Conservation (phyloP, 2,113 vertebrate genomes). For the Ia io region DNA sequence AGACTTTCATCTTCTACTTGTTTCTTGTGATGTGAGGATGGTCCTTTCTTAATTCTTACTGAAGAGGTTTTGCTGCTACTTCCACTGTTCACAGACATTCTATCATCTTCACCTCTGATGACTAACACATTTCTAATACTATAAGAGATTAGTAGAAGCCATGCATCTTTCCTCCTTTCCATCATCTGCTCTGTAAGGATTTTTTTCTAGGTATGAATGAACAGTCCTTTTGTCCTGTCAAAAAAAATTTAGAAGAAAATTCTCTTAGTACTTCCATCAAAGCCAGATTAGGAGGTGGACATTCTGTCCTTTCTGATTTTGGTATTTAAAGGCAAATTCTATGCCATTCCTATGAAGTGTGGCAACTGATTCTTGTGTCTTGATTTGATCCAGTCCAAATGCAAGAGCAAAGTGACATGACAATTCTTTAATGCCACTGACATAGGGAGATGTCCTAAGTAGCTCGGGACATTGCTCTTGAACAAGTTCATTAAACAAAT, state of each 20-base stretch:
- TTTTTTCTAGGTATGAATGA: conserved; percentile 96
- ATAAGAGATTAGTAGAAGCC: conserved; percentile 98
- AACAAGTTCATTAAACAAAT: conserved; percentile 98
- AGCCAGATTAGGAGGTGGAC: background rate
- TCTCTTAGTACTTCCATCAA: too few relatives aligned
- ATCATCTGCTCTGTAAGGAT: conserved; percentile 98
- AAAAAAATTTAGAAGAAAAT: background rate
- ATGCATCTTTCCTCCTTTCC: conserved; percentile 96
- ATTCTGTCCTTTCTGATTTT: background rate
- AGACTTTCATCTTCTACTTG: conserved; percentile 96
- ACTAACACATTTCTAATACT: conserved; percentile 91
- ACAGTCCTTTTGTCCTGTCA: background rate
- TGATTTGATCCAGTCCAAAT: conserved; percentile 98
- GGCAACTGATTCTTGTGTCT: conserved; percentile 97
- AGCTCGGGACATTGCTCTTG: conserved; percentile 98
- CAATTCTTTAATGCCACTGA: conserved; percentile 98
- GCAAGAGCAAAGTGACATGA: conserved; percentile 97
- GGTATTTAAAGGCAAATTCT: background rate
- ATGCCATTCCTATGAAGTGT: conserved; percentile 91
- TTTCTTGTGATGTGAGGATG: conserved; percentile 94
- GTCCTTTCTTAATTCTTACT: conserved; percentile 96
- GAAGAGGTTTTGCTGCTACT: conserved; percentile 96
- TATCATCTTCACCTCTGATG: conserved; percentile 95
- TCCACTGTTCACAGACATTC: conserved; percentile 96
- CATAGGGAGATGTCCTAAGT: conserved; percentile 96